Conservation (phyloP, 2,888 invertebrate species). For the Chrysolina americana region DNA sequence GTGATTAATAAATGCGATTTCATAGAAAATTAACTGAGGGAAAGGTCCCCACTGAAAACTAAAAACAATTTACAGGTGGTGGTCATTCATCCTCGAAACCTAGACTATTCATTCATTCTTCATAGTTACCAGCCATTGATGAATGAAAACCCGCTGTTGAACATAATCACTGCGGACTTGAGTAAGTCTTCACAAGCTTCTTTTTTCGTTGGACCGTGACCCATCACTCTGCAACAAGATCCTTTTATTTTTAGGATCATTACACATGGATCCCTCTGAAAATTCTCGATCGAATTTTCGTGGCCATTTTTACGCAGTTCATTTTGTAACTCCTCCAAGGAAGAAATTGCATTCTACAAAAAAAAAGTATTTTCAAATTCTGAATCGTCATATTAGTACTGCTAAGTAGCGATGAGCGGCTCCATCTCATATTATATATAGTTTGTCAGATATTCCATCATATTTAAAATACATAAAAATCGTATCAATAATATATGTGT, state of each 20-base stretch:
- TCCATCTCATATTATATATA: too few relatives aligned
- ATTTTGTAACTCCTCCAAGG: conserved; percentile 38
- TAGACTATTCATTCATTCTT: too few relatives aligned
- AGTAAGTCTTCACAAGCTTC: conserved; percentile 37
- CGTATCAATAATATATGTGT: too few relatives aligned
- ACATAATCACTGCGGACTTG: conserved; percentile 27
- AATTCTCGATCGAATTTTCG: conserved; percentile 26
- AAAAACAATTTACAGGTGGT: too few relatives aligned
- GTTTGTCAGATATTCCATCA: too few relatives aligned
- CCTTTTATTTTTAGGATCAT: conserved; percentile 38
- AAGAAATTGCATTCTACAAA: conserved; percentile 33
- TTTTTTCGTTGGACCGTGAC: conserved; percentile 33
- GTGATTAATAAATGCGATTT: too few relatives aligned
- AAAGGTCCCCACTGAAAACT: too few relatives aligned
- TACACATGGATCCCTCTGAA: conserved; percentile 44
- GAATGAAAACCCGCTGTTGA: conserved; percentile 37
- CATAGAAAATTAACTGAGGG: too few relatives aligned
- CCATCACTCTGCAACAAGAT: conserved; percentile 35
- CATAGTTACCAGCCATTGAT: neutral
- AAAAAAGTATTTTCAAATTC: neutral
- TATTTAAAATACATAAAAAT: too few relatives aligned
- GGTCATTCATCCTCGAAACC: too few relatives aligned
- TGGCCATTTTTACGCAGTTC: conserved; percentile 32
- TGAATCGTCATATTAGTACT: neutral
- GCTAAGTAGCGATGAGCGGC: too few relatives aligned